Evolutionary conservation across 1,140 invertebrate genomes (phyloP).

Genomic region (Caenorhabditis briggsae): DNA sequence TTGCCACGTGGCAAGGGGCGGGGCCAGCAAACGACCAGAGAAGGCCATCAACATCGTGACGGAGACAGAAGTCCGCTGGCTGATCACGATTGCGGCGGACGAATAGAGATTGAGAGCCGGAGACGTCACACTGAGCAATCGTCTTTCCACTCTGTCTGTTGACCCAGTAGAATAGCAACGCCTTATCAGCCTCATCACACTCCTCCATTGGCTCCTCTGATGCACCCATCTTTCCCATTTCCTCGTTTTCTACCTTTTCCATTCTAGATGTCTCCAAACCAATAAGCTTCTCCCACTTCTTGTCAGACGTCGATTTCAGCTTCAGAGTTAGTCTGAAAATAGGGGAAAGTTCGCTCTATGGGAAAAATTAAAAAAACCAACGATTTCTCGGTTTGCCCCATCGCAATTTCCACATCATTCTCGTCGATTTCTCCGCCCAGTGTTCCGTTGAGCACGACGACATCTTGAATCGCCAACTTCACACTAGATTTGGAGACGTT

Average conservation of each 20-base stretch:
- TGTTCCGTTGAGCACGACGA: conserved; percentile 11
- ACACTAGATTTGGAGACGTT: neutral
- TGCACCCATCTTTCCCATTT: neutral
- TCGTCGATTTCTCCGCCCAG: conserved; percentile 17
- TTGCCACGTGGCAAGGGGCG: conserved; percentile 3
- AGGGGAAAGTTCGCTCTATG: neutral
- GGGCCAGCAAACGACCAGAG: neutral
- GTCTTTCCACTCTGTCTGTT: neutral
- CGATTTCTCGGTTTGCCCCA: neutral
- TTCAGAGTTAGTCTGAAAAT: conserved; percentile 15
- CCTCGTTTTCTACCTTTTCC: neutral
- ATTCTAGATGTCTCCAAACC: neutral
- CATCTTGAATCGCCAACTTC: neutral
- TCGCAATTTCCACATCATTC: conserved; percentile 14
- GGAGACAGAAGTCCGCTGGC: conserved; percentile 14
- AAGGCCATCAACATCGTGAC: conserved; percentile 41
- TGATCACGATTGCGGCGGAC: no score
- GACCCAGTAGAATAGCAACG: neutral
- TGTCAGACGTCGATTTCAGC: neutral
- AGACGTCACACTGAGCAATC: conserved; percentile 3
- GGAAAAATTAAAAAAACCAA: neutral
- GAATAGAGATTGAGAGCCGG: conserved; percentile 23
- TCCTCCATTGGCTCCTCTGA: conserved; percentile 39
- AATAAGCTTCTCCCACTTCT: conserved; percentile 18
- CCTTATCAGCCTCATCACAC: conserved; percentile 10